Conservation (phyloP, 2,797 vertebrate species). For the Bovichtus variegatus region DNA sequence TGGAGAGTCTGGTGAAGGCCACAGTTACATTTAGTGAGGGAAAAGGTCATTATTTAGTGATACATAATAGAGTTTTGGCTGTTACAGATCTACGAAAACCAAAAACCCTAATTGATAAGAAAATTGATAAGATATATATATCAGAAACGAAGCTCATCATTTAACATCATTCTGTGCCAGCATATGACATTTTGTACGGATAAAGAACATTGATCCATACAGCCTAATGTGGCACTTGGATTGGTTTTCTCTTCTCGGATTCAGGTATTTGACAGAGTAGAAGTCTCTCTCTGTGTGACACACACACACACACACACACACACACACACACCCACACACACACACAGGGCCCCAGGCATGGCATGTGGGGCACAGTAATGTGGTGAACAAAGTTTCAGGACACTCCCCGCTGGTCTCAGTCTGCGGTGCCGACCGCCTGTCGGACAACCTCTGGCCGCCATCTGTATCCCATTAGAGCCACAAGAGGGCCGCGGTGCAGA, state of each 20-base stretch:
- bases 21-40: slow-evolving; percentile 37
- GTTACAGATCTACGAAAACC: neutral
- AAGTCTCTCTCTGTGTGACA: slow-evolving; percentile 10
- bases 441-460: slow-evolving; percentile 73
- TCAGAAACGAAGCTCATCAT: neutral
- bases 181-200: neutral
- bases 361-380: slow-evolving; percentile 65
- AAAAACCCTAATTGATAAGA: no score
- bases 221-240: neutral
- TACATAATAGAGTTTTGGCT: neutral
- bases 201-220: slow-evolving; percentile 5
- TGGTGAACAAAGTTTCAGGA: slow-evolving; percentile 71
- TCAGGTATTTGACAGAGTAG: slow-evolving; percentile 15
- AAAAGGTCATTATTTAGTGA: slow-evolving; percentile 17
- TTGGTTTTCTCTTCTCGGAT: slow-evolving; percentile 1
- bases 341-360: slow-evolving; percentile 48
- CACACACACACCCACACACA: slow-evolving; percentile 34
- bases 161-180: neutral
- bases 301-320: slow-evolving; percentile 33
- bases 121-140: slow-evolving; percentile 1
- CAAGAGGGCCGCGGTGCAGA: slow-evolving; percentile 61
- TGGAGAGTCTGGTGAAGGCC: slow-evolving; percentile 50
- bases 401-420: slow-evolving; percentile 71
- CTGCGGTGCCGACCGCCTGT: slow-evolving; percentile 71
- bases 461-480: slow-evolving; percentile 82